These are phyloP conservation scores for Myotis planiceps DNA, from an alignment of 2,797 vertebrate genomes.

Conservation along the genomic window DNA sequence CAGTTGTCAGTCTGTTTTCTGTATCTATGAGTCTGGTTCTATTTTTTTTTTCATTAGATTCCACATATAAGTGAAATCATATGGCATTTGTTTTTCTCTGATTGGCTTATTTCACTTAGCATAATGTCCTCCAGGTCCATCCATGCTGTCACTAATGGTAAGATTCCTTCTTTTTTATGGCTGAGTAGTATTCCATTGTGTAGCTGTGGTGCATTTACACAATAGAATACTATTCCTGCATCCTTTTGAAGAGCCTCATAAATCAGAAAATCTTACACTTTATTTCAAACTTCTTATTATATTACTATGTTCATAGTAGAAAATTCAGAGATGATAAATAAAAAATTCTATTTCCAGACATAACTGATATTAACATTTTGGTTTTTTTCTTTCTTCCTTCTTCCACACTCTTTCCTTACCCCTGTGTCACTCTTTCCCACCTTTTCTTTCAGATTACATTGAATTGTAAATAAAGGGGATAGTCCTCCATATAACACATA, in stretches of 20 bases:
- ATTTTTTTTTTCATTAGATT: background rate
- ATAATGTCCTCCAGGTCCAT: background rate
- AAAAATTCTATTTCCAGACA: background rate
- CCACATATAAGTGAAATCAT: background rate
- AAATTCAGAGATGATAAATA: conserved; percentile 6
- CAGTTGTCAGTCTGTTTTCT: background rate
- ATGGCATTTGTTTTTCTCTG: background rate
- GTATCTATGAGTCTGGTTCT: background rate
- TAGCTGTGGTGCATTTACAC: background rate
- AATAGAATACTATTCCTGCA: background rate
- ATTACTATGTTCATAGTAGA: background rate
- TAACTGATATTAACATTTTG: background rate
- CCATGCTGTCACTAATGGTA: background rate
- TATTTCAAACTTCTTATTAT: background rate
- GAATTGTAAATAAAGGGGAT: background rate
- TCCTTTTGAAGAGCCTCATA: background rate
- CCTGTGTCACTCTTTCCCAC: background rate
- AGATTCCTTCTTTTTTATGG: background rate
- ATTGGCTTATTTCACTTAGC: background rate
- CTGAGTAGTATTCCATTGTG: background rate
- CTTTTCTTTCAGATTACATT: background rate
- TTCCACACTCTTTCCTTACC: background rate
- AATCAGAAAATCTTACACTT: background rate
- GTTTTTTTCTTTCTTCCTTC: background rate
- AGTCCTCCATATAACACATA: background rate